A percentile compares a stretch with the other conserved stretches of the same genome.
Evolutionary conservation across 2,113 vertebrate genomes (phyloP).

Genomic region (Oriolus oriolus): DNA sequence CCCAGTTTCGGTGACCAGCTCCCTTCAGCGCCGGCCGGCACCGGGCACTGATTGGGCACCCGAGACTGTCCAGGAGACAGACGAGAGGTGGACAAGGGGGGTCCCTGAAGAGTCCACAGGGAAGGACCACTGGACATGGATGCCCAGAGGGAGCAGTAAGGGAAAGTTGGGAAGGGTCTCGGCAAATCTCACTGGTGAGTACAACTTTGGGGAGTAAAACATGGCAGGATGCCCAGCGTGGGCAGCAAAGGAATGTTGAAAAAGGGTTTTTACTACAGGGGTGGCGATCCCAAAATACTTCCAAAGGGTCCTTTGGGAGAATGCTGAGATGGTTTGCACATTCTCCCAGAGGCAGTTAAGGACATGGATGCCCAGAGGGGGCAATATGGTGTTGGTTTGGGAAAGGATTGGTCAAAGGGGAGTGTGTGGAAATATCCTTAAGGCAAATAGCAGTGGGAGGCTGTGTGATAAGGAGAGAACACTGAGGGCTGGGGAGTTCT

Average conservation of each 20-base stretch:
- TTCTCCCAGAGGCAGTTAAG: not conserved
- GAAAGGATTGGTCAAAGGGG: not conserved
- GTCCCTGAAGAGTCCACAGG: not conserved
- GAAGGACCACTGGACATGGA: not conserved
- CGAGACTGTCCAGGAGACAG: not conserved
- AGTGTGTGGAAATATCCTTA: not conserved
- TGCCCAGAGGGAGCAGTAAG: not conserved
- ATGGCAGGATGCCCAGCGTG: not conserved
- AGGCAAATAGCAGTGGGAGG: rapidly evolving
- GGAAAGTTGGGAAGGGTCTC: too few species aligned
- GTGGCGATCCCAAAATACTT: not conserved
- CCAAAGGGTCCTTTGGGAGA: not conserved
- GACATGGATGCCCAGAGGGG: rapidly evolving
- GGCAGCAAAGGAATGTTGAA: not conserved
- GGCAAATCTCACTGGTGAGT: not conserved
- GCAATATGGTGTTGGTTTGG: not conserved
- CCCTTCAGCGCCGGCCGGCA: not conserved
- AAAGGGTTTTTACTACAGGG: not conserved
- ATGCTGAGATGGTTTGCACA: not conserved
- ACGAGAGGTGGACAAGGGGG: not conserved
- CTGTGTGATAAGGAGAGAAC: not conserved
- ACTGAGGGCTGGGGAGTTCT: too few species aligned
- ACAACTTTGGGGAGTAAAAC: not conserved
- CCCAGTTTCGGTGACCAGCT: not conserved
- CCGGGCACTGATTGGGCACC: not conserved